Conservation (phyloP, 2,888 invertebrate species). For the Ennomos quercinarius region DNA sequence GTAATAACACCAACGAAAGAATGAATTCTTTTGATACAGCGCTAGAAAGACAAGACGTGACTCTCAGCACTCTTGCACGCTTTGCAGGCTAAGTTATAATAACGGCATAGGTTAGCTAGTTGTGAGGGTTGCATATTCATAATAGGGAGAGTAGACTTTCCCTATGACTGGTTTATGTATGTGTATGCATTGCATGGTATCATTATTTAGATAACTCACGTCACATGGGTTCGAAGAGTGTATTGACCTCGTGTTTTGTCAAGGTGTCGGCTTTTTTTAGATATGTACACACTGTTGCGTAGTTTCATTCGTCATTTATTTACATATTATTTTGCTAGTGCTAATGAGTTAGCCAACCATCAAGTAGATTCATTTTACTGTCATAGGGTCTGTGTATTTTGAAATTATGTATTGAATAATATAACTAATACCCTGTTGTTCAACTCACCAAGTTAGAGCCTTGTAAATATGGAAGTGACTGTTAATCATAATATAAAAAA, state of each 20-base stretch:
- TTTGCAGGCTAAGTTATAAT: slow-evolving; percentile 29
- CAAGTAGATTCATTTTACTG: slow-evolving; percentile 8
- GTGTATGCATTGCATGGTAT: slow-evolving; percentile 34
- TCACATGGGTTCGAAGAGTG: slow-evolving; percentile 83
- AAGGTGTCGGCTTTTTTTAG: slow-evolving; percentile 85
- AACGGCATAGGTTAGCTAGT: slow-evolving; percentile 23
- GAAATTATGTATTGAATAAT: slow-evolving; percentile 1
- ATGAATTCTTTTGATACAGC: slow-evolving; percentile 34
- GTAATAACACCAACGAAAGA: slow-evolving; percentile 36
- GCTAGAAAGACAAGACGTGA: slow-evolving; percentile 34
- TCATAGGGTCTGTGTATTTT: background rate
- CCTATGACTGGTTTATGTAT: slow-evolving; percentile 28
- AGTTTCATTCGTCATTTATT: slow-evolving; percentile 65
- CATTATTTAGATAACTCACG: slow-evolving; percentile 59
- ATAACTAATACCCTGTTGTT: slow-evolving; percentile 12
- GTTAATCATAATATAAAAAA: no score
- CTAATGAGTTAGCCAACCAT: slow-evolving; percentile 17
- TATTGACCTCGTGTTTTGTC: slow-evolving; percentile 86
- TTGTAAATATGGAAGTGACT: no score
- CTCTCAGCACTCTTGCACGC: slow-evolving; percentile 33
- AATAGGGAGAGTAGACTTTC: slow-evolving; percentile 8
- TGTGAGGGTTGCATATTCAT: slow-evolving; percentile 22
- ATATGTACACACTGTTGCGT: slow-evolving; percentile 79
- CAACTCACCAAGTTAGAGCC: no score
- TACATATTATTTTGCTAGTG: slow-evolving; percentile 55